Conservation (phyloP, 2,888 invertebrate genomes). For the Invenusta paracnida region DNA sequence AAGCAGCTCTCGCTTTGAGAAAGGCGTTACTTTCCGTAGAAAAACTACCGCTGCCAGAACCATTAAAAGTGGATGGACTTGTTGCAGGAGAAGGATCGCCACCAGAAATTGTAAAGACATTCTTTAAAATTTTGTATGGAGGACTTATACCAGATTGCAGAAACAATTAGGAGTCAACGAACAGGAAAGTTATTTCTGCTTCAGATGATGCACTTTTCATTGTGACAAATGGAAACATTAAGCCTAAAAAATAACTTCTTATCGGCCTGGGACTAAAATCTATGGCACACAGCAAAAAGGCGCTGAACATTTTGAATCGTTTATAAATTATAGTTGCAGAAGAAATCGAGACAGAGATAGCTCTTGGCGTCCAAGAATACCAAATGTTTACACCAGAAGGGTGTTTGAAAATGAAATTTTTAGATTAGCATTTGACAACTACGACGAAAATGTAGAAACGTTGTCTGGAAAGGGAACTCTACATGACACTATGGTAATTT, state of each 20-base stretch:
- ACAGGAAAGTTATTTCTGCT: no score
- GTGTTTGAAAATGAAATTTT: not conserved
- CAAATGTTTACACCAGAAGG: not conserved
- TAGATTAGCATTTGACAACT: slow-evolving; percentile 8
- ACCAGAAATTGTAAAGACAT: slow-evolving; percentile 7
- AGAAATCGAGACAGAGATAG: slow-evolving; percentile 28
- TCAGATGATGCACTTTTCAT: no score
- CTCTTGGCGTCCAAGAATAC: slow-evolving; percentile 1
- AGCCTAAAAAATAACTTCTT: not conserved
- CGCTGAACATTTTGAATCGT: not conserved
- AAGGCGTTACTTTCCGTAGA: not conserved
- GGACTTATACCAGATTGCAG: not conserved
- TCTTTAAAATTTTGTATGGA: slow-evolving; percentile 8
- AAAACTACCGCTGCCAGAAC: not conserved
- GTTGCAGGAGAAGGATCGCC: not conserved
- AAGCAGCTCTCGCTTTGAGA: slow-evolving; percentile 1
- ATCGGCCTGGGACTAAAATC: slow-evolving; percentile 12
- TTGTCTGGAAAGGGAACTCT: slow-evolving; percentile 18
- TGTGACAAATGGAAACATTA: slow-evolving; percentile 8
- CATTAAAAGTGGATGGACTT: not conserved
- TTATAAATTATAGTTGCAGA: slow-evolving; percentile 9
- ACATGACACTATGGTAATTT: not conserved
- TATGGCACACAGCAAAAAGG: slow-evolving; percentile 3
- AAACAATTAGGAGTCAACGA: not conserved
- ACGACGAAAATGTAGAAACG: not conserved